Evolutionary conservation across 2,888 invertebrate genomes (phyloP).

Genomic region (Pseudococcus longispinus): DNA sequence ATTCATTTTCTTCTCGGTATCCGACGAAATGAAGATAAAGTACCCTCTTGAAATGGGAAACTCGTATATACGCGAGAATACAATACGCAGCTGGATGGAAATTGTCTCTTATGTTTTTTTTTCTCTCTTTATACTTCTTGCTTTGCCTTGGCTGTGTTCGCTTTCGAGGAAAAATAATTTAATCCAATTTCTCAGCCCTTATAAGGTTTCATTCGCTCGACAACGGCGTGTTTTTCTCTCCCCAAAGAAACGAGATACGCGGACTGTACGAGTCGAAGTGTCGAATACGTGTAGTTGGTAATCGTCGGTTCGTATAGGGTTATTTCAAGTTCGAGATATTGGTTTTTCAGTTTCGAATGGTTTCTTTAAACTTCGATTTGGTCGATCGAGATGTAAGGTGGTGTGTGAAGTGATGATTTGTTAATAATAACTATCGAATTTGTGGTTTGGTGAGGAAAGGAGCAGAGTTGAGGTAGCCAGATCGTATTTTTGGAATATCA

Average conservation of each 20-base stretch:
- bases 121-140: not conserved
- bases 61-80: conserved; percentile 21
- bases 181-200: conserved; percentile 54
- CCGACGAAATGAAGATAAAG: conserved; percentile 50
- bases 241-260: conserved; percentile 22
- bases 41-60: conserved; percentile 47
- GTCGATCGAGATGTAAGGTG: not conserved
- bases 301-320: not conserved
- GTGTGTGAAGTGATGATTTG: not conserved
- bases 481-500: not conserved
- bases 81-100: conserved; percentile 46
- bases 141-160: not conserved
- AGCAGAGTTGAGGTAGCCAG: not conserved
- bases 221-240: not conserved
- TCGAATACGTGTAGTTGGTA: not conserved
- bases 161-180: conserved; percentile 50
- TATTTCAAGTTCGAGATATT: not conserved
- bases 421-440: not conserved
- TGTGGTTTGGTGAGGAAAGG: not conserved
- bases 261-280: not conserved
- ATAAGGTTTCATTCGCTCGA: conserved; percentile 46
- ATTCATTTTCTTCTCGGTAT: conserved; percentile 46
- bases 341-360: not conserved
- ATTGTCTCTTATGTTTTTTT: conserved; percentile 34
- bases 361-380: not conserved